A percentile compares a stretch with the other conserved stretches of the same genome.
These are phyloP conservation scores for Alectoris magna DNA, from an alignment of 2,797 vertebrate genomes.

Conservation along the genomic window DNA sequence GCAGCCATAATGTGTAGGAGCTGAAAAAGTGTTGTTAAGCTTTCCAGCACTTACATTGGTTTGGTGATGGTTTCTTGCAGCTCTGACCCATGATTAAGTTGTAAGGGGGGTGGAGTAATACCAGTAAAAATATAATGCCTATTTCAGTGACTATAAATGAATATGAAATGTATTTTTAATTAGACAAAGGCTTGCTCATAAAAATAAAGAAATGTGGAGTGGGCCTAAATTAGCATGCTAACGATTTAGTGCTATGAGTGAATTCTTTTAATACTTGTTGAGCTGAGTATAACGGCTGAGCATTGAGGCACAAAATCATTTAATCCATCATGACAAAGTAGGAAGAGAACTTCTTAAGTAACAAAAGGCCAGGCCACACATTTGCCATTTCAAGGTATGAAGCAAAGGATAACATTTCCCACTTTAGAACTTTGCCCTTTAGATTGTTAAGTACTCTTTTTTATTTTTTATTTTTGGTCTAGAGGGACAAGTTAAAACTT, in stretches of 20 bases:
- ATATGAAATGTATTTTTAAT: not conserved
- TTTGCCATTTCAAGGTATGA: slow-evolving; percentile 51
- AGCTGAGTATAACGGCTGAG: not conserved
- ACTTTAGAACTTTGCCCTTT: slow-evolving; percentile 42
- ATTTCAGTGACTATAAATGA: not conserved
- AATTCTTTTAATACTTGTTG: not conserved
- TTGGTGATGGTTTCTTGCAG: not conserved
- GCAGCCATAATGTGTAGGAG: not conserved
- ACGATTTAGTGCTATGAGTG: not conserved
- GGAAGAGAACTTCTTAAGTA: slow-evolving; percentile 29
- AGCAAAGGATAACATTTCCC: slow-evolving; percentile 34
- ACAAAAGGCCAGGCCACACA: slow-evolving; percentile 14
- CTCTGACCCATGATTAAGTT: not conserved
- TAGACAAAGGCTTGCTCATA: not conserved
- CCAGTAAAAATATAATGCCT: not conserved
- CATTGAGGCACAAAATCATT: not conserved
- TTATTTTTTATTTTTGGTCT: not conserved
- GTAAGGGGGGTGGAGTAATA: not conserved
- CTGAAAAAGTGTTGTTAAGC: not conserved
- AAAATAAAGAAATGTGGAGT: not conserved
- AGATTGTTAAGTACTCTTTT: not conserved
- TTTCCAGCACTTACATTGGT: not conserved
- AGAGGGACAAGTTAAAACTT: not conserved
- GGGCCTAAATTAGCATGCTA: not conserved
- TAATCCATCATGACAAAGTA: slow-evolving; percentile 24